These are phyloP conservation scores for Sialia sialis DNA, from an alignment of 2,113 vertebrate species.

Conservation along the genomic window DNA sequence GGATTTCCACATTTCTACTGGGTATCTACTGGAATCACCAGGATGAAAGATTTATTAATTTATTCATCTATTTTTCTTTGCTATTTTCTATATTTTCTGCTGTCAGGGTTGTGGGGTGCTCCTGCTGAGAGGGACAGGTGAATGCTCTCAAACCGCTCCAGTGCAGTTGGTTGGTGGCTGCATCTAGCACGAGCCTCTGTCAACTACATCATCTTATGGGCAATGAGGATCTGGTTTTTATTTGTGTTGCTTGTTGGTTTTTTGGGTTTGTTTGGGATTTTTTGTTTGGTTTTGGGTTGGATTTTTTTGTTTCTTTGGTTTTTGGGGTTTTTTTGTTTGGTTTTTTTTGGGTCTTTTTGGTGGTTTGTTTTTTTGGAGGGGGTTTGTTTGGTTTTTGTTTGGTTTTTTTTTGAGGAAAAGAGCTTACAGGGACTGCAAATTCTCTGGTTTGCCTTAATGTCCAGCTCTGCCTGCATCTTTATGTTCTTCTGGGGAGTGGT, in stretches of 20 bases:
- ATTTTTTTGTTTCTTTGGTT: neutral
- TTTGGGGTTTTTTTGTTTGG: neutral
- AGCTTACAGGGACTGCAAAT: neutral
- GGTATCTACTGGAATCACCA: neutral
- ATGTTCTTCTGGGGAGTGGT: neutral
- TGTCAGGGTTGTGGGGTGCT: neutral
- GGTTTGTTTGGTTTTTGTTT: too few species aligned
- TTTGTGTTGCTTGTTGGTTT: neutral
- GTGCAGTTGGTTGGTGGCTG: neutral
- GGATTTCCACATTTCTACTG: neutral
- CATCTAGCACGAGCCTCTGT: neutral
- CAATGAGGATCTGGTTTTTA: neutral
- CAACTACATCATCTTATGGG: neutral
- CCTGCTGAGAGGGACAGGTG: neutral
- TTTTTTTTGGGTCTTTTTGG: too few species aligned
- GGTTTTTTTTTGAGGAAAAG: neutral
- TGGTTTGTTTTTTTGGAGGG: too few species aligned
- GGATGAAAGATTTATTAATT: neutral
- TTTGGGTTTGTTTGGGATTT: too few species aligned
- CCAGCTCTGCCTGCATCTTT: neutral
- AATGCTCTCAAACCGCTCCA: neutral
- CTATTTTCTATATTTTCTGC: neutral
- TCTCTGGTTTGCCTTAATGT: neutral
- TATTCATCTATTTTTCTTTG: neutral
- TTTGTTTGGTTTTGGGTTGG: neutral